Conservation (phyloP, 2,888 invertebrate species). For the Tinea trinotella region DNA sequence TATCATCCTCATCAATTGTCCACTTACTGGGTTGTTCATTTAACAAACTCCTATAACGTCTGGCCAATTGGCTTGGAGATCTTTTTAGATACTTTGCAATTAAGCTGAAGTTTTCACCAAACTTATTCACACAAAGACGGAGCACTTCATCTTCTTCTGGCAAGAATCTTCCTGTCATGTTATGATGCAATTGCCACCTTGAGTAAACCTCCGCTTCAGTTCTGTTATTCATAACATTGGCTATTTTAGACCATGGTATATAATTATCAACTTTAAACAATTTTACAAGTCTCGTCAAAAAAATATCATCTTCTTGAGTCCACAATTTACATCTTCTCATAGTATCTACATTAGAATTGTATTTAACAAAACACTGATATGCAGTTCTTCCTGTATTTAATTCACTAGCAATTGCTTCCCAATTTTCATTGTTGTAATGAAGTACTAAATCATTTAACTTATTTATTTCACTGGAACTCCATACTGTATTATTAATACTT, state of each 20-base stretch:
- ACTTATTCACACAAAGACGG: conserved; percentile 2
- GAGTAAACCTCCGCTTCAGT: neutral
- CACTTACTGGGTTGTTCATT: neutral
- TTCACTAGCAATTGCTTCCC: neutral
- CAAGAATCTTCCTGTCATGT: conserved; percentile 1
- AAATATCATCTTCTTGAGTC: neutral
- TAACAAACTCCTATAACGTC: neutral
- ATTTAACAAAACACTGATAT: conserved; percentile 4
- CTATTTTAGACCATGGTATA: neutral
- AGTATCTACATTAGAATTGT: too few species aligned
- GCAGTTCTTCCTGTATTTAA: neutral
- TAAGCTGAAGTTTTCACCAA: neutral
- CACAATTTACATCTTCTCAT: neutral
- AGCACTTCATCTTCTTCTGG: conserved; percentile 8
- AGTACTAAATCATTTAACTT: neutral
- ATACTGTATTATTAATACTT: neutral
- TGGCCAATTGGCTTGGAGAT: neutral
- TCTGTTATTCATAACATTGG: neutral
- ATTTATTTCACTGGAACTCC: neutral
- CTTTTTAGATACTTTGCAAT: conserved; percentile 2
- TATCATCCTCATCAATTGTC: neutral
- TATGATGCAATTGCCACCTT: neutral
- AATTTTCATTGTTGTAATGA: neutral
- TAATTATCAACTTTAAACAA: neutral
- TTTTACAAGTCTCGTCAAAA: neutral